Base-by-base conservation (phyloP, 1,140 invertebrate species). In the Cydia pomonella region DNA sequence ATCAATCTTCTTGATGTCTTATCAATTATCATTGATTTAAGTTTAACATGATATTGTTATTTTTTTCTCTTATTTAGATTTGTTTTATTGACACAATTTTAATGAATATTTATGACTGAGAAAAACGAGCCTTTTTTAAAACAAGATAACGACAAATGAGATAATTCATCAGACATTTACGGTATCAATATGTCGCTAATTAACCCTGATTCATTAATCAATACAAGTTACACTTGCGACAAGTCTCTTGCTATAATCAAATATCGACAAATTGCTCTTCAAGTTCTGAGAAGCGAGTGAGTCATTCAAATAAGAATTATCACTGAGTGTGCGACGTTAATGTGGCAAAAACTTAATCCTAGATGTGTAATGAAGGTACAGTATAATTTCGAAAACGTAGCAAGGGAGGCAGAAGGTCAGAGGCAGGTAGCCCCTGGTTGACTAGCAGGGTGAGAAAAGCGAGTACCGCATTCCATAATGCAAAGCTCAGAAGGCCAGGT, bases 231-330 rank as follows among this genome's bases (percentile, higher is more conserved):
- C 6, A 59, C 53, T 6, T 59, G 21, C 12, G 53, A 23, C 53
- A 59, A 59, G 53, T 23, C 18, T 23, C 21, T 59, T 59, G 50
- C 50, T 53, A 9, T 53, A 53, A 53, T 53, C 50, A 23, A 23
- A 59, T 59, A 18, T 59, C 53, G 53, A 59, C 53, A 59, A 59
- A 59, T 59, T 59, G 53, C 53, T 59, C 16, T 59, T 59, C 9
- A 23, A 50, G n/a, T 59, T 59, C 53, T 9, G 16, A 23, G 53
- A 59, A 23, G 1, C 3, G 4, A 59, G 18, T 59, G 53, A 59
- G 21, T 59, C 53, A 59, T 1, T 18, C 4, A 9, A 59, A 59
- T 53, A 10, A 53, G 6, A 53, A 1, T 53, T 5, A 53, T 59
- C n/a, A 18, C 50, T 18, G 44, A 47, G 44, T 47, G n/a, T 18